Percentiles rank a stretch among this genome's conserved stretches.
Evolutionary conservation across 1,140 invertebrate species (phyloP).

Genomic region (Hesperophylax magnus): DNA sequence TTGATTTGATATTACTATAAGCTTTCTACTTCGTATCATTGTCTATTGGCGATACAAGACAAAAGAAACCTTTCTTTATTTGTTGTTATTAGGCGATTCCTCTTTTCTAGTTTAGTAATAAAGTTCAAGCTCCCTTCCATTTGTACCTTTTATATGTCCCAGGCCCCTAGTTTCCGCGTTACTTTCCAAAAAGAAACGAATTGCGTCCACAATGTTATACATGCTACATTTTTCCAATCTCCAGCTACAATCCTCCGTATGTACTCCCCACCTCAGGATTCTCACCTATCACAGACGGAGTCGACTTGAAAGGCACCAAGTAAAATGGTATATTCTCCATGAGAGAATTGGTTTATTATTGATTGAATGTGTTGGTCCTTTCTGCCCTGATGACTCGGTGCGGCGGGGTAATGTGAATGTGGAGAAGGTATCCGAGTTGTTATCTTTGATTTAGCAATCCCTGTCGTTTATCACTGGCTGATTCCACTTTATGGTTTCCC

Average conservation of each 20-base stretch:
- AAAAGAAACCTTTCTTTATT: no score
- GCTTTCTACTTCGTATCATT: no score
- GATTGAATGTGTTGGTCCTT: no score
- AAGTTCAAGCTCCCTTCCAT: not conserved
- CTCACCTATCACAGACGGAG: not conserved
- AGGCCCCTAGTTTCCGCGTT: not conserved
- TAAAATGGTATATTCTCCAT: constrained; percentile 1
- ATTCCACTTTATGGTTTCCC: constrained; percentile 57
- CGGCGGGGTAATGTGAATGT: not conserved
- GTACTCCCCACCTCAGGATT: not conserved
- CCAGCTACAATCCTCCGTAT: no score
- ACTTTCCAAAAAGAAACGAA: not conserved
- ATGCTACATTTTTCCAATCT: not conserved
- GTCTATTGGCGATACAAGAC: no score
- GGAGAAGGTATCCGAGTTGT: constrained; percentile 47
- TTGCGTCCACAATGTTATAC: not conserved
- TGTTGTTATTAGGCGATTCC: not conserved
- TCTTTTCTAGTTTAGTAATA: not conserved
- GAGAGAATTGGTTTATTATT: not conserved
- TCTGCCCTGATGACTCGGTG: no score
- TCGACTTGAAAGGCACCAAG: not conserved
- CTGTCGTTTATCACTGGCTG: constrained; percentile 56
- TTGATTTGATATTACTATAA: no score
- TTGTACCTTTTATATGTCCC: constrained; percentile 11
- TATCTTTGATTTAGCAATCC: constrained; percentile 58